Evolutionary conservation across 37 sponge, comb jelly and placozoan genomes (phyloP).

Genomic region (Ephydatia muelleri): DNA sequence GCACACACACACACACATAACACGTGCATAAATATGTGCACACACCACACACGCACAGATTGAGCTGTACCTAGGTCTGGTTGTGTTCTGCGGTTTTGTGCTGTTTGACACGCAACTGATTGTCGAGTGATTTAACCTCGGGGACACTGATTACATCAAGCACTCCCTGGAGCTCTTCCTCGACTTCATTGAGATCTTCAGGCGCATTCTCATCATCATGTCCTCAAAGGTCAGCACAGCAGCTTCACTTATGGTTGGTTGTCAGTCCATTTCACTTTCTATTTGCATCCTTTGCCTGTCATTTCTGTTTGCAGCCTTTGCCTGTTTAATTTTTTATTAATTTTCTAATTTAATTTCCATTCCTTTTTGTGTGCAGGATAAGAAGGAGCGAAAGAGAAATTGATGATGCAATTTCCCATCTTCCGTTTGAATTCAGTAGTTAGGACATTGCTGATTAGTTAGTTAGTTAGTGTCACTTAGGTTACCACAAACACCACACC

Average conservation of each 20-base stretch:
- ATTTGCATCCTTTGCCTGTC: too few species aligned
- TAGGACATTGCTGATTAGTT: background rate
- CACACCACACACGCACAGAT: too few species aligned
- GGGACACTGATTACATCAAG: slow-evolving; percentile 91
- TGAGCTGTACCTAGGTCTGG: slow-evolving; percentile 84
- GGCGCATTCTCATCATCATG: slow-evolving; percentile 88
- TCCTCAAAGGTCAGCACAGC: slow-evolving; percentile 79
- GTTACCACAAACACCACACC: background rate
- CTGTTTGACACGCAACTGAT: slow-evolving; percentile 97
- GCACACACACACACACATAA: too few species aligned
- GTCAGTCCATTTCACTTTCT: too few species aligned
- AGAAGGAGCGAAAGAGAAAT: background rate
- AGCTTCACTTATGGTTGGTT: too few species aligned
- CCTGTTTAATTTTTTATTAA: background rate
- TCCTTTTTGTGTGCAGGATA: background rate
- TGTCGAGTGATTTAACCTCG: slow-evolving; percentile 82
- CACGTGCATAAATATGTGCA: too few species aligned
- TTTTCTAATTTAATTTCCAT: too few species aligned
- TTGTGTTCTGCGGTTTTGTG: slow-evolving; percentile 94
- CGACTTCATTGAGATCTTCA: slow-evolving; percentile 94
- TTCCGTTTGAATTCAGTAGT: background rate
- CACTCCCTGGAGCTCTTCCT: slow-evolving; percentile 97
- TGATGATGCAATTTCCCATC: background rate
- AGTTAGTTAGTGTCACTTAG: background rate
- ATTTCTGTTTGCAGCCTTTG: too few species aligned